Evolutionary conservation across 92 coral and sea anemone species (phyloP).

Genomic region (Chrysogorgia sp.): DNA sequence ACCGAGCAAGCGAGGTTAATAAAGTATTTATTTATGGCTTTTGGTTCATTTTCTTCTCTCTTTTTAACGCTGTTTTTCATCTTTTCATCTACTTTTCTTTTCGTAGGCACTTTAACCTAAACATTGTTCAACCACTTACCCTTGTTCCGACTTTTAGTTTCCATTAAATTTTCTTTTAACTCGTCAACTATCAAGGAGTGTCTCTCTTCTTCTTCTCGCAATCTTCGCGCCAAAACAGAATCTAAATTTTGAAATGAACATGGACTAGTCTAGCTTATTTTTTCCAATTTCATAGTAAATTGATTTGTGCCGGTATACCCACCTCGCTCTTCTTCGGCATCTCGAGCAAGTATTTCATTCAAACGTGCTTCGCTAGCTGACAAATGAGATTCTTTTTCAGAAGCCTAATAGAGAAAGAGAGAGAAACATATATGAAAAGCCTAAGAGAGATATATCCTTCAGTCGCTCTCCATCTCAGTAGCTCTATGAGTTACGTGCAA

Average conservation of each 20-base stretch:
- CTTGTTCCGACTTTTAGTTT: constrained; percentile 68
- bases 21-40: too few species aligned
- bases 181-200: constrained; percentile 71
- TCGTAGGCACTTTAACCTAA: too few species aligned
- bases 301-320: neutral
- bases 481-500: too few species aligned
- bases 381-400: constrained; percentile 80
- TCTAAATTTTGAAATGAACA: constrained; percentile 9
- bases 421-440: neutral
- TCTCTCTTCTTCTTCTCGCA: constrained; percentile 67
- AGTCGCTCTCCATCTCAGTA: too few species aligned
- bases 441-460: too few species aligned
- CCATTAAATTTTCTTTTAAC: constrained; percentile 66
- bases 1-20: too few species aligned
- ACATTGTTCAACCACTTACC: constrained; percentile 65
- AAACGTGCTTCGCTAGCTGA: constrained; percentile 90
- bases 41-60: too few species aligned
- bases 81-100: neutral
- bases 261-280: neutral
- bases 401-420: constrained; percentile 50
- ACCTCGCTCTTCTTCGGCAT: constrained; percentile 57
- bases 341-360: constrained; percentile 68
- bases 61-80: neutral
- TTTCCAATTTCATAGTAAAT: neutral
- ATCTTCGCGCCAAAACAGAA: constrained; percentile 64